phyloP scores from a whole-genome alignment of 1,140 invertebrate genomes.

The Caenorhabditis remanei region DNA sequence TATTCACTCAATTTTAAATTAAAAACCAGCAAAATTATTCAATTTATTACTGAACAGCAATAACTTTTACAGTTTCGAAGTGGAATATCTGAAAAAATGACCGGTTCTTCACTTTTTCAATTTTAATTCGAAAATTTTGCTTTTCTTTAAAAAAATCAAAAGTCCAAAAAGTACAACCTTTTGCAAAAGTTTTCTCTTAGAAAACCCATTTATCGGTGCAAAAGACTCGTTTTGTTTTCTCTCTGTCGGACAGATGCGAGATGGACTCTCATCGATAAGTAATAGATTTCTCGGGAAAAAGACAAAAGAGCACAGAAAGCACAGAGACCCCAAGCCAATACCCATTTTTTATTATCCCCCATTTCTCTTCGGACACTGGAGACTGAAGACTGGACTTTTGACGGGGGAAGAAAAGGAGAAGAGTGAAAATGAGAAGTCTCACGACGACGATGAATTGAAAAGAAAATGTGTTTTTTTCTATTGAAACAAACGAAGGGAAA shows the following conservation, averaged over 20 bases:
- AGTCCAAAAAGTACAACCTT: too few relatives aligned
- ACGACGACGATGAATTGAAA: too few relatives aligned
- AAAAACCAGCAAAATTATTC: too few relatives aligned
- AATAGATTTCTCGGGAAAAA: slow-evolving; percentile 17
- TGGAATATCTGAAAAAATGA: too few relatives aligned
- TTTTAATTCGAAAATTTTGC: too few relatives aligned
- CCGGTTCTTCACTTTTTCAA: too few relatives aligned
- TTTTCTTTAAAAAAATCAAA: too few relatives aligned
- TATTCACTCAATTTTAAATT: too few relatives aligned
- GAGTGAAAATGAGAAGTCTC: not conserved
- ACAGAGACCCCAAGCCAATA: not conserved
- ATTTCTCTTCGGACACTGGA: slow-evolving; percentile 22
- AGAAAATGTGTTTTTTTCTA: too few relatives aligned
- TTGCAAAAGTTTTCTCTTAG: too few relatives aligned
- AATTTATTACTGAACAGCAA: too few relatives aligned
- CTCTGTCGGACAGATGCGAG: slow-evolving; percentile 1
- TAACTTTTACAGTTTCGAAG: too few relatives aligned
- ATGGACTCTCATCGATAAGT: slow-evolving; percentile 51
- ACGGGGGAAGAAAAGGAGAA: not conserved
- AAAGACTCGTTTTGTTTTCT: slow-evolving; percentile 4
- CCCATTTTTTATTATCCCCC: slow-evolving; percentile 53
- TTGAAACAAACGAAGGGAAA: not conserved
- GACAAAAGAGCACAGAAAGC: slow-evolving; percentile 3
- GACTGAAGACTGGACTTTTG: slow-evolving; percentile 17
- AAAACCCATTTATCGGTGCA: not conserved